Base-by-base conservation (phyloP, 2,888 invertebrate genomes). In the Stenoptilia bipunctidactyla region DNA sequence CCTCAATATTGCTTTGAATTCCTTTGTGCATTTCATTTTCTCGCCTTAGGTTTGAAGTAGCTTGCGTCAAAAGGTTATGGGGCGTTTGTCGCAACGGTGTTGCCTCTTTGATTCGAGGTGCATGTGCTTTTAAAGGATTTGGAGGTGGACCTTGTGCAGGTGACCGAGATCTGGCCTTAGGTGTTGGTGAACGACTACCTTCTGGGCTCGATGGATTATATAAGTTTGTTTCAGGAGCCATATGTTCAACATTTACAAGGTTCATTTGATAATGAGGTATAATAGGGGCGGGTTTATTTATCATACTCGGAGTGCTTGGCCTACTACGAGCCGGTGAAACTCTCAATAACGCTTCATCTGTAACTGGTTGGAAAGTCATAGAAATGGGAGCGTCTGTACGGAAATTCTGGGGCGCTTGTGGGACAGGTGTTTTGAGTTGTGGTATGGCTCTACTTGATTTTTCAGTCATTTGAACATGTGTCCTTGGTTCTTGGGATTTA, bases 211-310 rank as follows among this genome's bases (percentile, higher is more conserved):
- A 82, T 14, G 88, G 89, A 50, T 90, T 87, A 49, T 87, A 87
- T 39, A 87, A 58, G 48, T 88, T 86, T 34, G 84, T 80, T 54
- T 86, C 86, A 1, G 88, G 76, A 3, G 91, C 87, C 40, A 72
- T 56, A 56, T 88, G 87, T 57, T 89, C 87, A 34, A 89, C 89
- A n/a, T 89, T 86, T 25, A 91, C 88, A 50, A 93, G 79, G 66
- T 91, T 90, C 67, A 89, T 89, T 70, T 94, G 93, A 61, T 94
- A 94, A 53, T 88, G 88, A 6, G 93, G 93, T 50, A 94, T 88
- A 38, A 88, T 84, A 9, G 92, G 89, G 1, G 91, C 90, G 15
- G 92, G 90, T 66, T 90, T 90, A 59, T 91, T 92, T 42, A 88
- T 89, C 72, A 87, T 69, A 57, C 90, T 90, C 0, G 92, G 92